Conservation (phyloP, 2,888 invertebrate genomes). For the Drosophila sordidapex region DNA sequence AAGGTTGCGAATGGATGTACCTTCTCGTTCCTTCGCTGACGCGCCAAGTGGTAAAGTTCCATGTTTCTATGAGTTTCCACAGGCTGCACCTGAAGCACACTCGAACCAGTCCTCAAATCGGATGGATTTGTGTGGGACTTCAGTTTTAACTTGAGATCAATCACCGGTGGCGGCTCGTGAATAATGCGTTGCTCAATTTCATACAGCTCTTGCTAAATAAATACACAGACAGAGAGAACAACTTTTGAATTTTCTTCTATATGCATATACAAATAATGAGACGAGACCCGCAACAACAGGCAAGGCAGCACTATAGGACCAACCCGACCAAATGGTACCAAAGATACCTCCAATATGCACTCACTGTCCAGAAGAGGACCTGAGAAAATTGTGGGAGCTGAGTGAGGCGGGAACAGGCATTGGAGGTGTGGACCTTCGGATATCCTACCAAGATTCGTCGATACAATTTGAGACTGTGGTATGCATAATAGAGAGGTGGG, state of each 20-base stretch:
- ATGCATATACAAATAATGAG: neutral
- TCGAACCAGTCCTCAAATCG: constrained; percentile 18
- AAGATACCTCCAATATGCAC: neutral
- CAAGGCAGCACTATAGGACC: neutral
- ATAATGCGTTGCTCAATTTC: constrained; percentile 83
- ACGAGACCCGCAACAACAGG: neutral
- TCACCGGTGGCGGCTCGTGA: constrained; percentile 79
- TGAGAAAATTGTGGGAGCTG: neutral
- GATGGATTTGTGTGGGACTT: constrained; percentile 51
- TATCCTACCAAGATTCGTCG: neutral
- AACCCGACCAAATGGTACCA: neutral
- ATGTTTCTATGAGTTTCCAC: constrained; percentile 14
- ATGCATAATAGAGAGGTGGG: neutral
- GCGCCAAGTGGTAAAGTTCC: constrained; percentile 14
- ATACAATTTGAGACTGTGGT: neutral
- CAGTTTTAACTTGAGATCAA: constrained; percentile 77
- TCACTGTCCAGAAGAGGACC: neutral
- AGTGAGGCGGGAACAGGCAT: neutral
- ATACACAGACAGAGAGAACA: neutral
- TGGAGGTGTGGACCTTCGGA: neutral
- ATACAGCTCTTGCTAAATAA: constrained; percentile 80
- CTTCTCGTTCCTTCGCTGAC: constrained; percentile 52
- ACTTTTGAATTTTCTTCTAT: neutral
- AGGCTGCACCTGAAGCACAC: constrained; percentile 62
- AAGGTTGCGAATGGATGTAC: constrained; percentile 8